Evolutionary conservation across 2,797 vertebrate species (phyloP), one percentile per base, ranked within the genome.

Genomic region (Spinus olivaceus): DNA sequence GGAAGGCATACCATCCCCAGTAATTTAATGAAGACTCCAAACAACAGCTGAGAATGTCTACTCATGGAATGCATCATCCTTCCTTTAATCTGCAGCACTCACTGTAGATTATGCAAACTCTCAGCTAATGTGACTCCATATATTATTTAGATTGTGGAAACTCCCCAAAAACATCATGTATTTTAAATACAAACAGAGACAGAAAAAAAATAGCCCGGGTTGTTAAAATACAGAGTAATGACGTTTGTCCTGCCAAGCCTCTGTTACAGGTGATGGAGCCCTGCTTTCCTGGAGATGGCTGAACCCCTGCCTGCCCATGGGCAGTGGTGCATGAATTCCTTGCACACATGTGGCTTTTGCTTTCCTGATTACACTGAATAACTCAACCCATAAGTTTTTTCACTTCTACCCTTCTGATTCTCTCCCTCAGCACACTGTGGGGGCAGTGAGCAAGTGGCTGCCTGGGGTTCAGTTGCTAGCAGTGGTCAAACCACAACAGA

Each of bases 11-110:
- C 16, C 27, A 90, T 76, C 65, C 87, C 57, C 65, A 65, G 71
- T 57, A 89, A 91, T 61, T 81, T 94, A 94, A 92, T 64, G 67
- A 95, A 77, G 60, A 67, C 69, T 86, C 59, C 69, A 78, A 91
- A 94, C 4, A 30, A 63, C 42, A 83, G 72, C 66, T 72, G 33
- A 74, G 22, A 94, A 74, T 8, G 21, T 51, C 79, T 92, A 9
- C 64, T 81, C 32, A 39, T 18, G 18, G 61, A 73, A 86, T 23
- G n/a, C 64, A 83, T 74, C 78, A 50, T 74, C 61, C 59, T 92
- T 85, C 67, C 66, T 53, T 66, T 86, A 76, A 89, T 67, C 61
- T 83, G 65, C 4, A 15, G 46, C 61, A 89, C 30, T 71, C 50
- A 28, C 6, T 17, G 59, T 41, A 41, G 39, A 32, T 61, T 41